Base-by-base conservation (phyloP, 2,888 invertebrate genomes). In the Rotaria macrura region DNA sequence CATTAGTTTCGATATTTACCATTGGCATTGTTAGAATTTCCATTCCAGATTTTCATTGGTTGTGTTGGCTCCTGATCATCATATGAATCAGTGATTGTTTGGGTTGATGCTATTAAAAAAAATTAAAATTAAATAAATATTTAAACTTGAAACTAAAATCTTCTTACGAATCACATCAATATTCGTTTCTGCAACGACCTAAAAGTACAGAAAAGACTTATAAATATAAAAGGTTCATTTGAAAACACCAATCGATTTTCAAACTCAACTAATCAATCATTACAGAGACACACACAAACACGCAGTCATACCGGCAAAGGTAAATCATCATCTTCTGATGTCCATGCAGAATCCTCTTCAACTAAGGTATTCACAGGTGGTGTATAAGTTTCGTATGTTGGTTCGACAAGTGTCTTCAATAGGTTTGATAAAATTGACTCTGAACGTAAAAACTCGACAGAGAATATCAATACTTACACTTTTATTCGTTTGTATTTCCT, bases 21-120 rank as follows among this genome's bases (percentile, higher is more conserved):
- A 79, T 79, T 79, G 17, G 65, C 20, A 65, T 65, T 65, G 38
- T 34, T 34, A 79, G 12, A 25, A 43, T 43, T 79, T 79, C 43
- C 43, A 79, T 79, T 79, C 79, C 79, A 79, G 43, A 79, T 43
- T 40, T 79, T 79, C 79, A 79, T 79, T 43, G 79, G 79, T 79
- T 79, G 79, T 43, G 43, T 43, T 43, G 79, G 79, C 43, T 79
- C 79, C 20, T 43, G 25, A 79, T 79, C 79, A n/a, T 79, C 79
- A 43, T 79, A 79, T n/a, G 79, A 79, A 79, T 79, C 79, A 3
- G 43, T 17, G 25, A 79, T 79, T 40, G 79, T 43, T 79, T 79
- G 79, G 7, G 79, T 79, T 43, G 79, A 79, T 79, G 79, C 79
- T 79, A 43, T 20, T 34, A 43, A 5, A 79, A 25, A n/a, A 79